These are phyloP conservation scores for Phalacrocorax carbo DNA, from an alignment of 2,113 vertebrate species.

Conservation along the genomic window DNA sequence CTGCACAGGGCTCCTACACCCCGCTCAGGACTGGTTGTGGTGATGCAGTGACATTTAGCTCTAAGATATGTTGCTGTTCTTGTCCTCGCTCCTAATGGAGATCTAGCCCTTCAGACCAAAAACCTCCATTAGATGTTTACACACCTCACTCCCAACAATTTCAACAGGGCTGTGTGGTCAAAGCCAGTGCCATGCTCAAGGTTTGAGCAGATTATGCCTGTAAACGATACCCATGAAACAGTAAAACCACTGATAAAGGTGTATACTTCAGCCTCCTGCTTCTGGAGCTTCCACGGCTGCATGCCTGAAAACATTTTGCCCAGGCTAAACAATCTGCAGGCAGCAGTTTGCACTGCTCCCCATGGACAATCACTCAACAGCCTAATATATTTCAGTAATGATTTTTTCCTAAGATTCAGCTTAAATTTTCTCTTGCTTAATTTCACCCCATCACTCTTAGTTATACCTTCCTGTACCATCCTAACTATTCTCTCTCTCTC, in stretches of 20 bases:
- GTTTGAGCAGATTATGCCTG: not conserved
- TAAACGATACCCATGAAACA: not conserved
- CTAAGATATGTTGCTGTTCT: not conserved
- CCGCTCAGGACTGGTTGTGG: accelerated
- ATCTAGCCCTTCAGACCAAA: not conserved
- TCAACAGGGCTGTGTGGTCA: not conserved
- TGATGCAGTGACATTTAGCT: not conserved
- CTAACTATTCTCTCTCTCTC: not conserved
- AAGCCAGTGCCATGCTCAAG: not conserved
- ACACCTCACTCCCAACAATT: not conserved
- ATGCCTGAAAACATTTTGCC: constrained; percentile 4
- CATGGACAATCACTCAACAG: not conserved
- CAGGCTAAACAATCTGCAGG: constrained; percentile 9
- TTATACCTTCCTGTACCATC: constrained; percentile 23
- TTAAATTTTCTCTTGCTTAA: constrained; percentile 67
- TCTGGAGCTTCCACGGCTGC: not conserved
- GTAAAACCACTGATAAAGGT: not conserved
- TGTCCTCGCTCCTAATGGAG: not conserved
- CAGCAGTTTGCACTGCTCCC: constrained; percentile 44
- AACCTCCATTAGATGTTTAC: not conserved
- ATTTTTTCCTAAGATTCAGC: constrained; percentile 65
- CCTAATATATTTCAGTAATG: constrained; percentile 63
- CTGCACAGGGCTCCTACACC: not conserved
- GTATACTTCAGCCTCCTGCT: not conserved
- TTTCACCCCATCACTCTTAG: constrained; percentile 63